Percentiles rank a stretch among this genome's conserved stretches.
Evolutionary conservation across 2,888 invertebrate species (phyloP).

Genomic region (Conus canariensis): DNA sequence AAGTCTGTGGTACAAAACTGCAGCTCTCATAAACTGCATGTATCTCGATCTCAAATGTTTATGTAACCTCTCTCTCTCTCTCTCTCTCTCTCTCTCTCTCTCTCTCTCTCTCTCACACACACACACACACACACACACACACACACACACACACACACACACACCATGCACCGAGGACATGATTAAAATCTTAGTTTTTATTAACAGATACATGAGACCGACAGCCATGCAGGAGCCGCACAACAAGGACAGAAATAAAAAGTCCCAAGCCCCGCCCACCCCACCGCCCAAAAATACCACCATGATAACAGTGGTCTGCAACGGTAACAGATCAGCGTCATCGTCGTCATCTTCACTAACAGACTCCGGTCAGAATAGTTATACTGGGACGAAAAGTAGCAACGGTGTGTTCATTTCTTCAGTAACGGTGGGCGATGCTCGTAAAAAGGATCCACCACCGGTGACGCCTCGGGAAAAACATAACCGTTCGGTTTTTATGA

Average conservation of each 20-base stretch:
- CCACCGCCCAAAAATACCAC: constrained; percentile 23
- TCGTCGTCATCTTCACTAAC: not conserved
- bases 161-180: not conserved
- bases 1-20: too few species aligned
- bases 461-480: constrained; percentile 23
- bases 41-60: too few species aligned
- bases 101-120: not conserved
- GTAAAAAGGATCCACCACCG: constrained; percentile 12
- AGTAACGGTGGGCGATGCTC: not conserved
- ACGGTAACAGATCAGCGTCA: constrained; percentile 10
- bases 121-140: constrained; percentile 25
- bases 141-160: constrained; percentile 23
- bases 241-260: constrained; percentile 8
- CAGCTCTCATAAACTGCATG: too few species aligned
- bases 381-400: too few species aligned
- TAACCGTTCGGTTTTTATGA: not conserved
- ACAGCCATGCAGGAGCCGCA: constrained; percentile 23
- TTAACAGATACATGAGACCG: not conserved
- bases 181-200: not conserved
- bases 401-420: not conserved
- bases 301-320: constrained; percentile 16
- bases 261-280: not conserved
- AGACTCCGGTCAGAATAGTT: not conserved
- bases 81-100: not conserved
- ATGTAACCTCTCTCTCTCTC: not conserved